Percentiles rank a stretch among this genome's conserved stretches.
Evolutionary conservation across 2,113 vertebrate species (phyloP).

Genomic region (Eclectus roratus): DNA sequence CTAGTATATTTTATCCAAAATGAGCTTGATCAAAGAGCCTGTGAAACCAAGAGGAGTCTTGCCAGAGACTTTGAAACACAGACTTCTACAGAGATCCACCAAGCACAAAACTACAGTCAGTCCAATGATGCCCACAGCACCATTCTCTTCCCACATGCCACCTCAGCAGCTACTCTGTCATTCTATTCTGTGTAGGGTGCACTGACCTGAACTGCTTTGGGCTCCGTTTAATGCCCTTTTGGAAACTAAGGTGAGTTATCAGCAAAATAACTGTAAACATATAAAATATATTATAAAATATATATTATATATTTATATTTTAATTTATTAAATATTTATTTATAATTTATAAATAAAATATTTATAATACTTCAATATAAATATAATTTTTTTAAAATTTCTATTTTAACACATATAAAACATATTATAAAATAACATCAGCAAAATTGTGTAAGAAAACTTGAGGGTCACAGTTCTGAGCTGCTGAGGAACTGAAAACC

Average conservation of each 20-base stretch:
- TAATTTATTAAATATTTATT: too few relatives aligned
- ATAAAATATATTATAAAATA: too few relatives aligned
- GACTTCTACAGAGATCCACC: not conserved
- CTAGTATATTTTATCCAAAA: conserved; percentile 17
- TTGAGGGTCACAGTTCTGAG: not conserved
- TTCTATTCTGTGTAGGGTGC: not conserved
- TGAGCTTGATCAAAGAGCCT: not conserved
- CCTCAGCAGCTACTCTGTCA: not conserved
- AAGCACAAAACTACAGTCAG: not conserved
- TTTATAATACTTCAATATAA: too few relatives aligned
- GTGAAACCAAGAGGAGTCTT: not conserved
- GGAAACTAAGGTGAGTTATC: not conserved
- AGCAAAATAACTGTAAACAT: not conserved
- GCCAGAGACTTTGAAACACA: not conserved
- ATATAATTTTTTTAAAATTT: too few relatives aligned
- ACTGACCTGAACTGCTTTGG: not conserved
- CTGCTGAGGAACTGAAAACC: not conserved
- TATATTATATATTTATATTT: too few relatives aligned
- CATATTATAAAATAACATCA: not conserved
- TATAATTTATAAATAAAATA: too few relatives aligned
- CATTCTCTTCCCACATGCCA: not conserved
- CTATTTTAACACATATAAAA: too few relatives aligned
- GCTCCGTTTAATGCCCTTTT: not conserved
- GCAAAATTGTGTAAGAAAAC: not conserved
- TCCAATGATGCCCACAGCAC: not conserved